Percentiles rank a stretch among this genome's conserved stretches.
These are phyloP conservation scores for Botia almorhae DNA, from an alignment of 2,797 vertebrate genomes.

Conservation along the genomic window DNA sequence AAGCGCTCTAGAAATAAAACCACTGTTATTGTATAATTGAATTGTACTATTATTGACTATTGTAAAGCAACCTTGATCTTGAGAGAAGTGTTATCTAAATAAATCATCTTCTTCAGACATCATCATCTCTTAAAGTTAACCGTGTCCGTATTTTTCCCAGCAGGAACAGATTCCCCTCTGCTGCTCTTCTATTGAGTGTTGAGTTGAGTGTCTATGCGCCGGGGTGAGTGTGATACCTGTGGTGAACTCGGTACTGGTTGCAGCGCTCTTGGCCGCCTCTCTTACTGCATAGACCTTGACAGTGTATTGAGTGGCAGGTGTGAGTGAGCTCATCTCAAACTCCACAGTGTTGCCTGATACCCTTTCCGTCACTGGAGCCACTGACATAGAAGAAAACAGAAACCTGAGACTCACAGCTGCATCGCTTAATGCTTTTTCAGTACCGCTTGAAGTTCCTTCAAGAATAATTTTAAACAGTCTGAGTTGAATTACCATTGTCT, in stretches of 20 bases:
- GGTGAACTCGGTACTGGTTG: constrained; percentile 85
- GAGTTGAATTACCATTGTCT: constrained; percentile 78
- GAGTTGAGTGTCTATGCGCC: neutral
- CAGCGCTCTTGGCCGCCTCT: constrained; percentile 84
- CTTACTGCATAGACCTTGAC: constrained; percentile 88
- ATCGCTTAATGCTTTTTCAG: neutral
- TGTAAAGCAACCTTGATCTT: too few relatives aligned
- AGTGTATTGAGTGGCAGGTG: constrained; percentile 86
- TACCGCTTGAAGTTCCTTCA: neutral
- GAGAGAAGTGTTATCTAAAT: too few relatives aligned
- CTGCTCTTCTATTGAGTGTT: neutral
- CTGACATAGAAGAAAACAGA: constrained; percentile 67
- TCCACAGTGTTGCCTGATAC: constrained; percentile 93
- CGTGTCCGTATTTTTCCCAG: neutral
- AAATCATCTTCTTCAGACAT: too few relatives aligned
- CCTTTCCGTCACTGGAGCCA: constrained; percentile 82
- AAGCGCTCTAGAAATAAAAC: too few relatives aligned
- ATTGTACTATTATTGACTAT: too few relatives aligned
- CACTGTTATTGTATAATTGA: too few relatives aligned
- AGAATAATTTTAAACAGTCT: constrained; percentile 1
- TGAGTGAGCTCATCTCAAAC: constrained; percentile 84
- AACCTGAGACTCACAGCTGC: constrained; percentile 6
- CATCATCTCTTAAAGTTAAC: neutral
- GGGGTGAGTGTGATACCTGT: constrained; percentile 78
- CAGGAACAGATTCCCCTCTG: neutral